Evolutionary conservation across 2,888 invertebrate species (phyloP).

Genomic region (Eustalomyia histrio): DNA sequence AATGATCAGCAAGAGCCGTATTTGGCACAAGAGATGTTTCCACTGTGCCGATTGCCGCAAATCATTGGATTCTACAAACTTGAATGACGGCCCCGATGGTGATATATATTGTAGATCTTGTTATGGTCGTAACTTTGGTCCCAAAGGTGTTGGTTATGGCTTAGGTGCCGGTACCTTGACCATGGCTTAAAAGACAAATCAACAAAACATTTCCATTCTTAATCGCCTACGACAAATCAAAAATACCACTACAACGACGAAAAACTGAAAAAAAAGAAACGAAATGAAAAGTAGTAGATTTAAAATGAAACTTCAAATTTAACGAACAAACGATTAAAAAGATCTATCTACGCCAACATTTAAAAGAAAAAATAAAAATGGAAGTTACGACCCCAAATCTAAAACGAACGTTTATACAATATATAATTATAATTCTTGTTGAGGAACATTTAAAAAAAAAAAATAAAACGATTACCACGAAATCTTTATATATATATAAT

Average conservation of each 20-base stretch:
- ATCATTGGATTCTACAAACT: conserved; percentile 93
- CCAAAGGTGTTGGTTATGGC: conserved; percentile 94
- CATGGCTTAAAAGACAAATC: conserved; percentile 84
- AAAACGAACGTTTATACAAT: conserved; percentile 58
- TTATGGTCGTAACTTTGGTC: conserved; percentile 92
- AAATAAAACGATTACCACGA: conserved; percentile 54
- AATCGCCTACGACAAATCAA: conserved; percentile 51
- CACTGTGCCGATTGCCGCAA: conserved; percentile 92
- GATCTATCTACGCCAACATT: conserved; percentile 56
- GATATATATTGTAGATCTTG: conserved; percentile 96
- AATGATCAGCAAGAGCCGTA: conserved; percentile 95
- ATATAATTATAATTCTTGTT: conserved; percentile 52
- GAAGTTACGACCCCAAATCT: conserved; percentile 61
- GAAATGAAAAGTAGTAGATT: conserved; percentile 59
- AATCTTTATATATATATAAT: conserved; percentile 45
- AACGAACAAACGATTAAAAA: conserved; percentile 54
- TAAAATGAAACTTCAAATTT: conserved; percentile 46
- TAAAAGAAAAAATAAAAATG: conserved; percentile 57
- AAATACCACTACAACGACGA: conserved; percentile 65
- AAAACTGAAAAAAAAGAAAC: conserved; percentile 54
- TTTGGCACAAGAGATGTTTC: conserved; percentile 97
- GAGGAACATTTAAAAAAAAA: conserved; percentile 50
- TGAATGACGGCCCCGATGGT: conserved; percentile 94
- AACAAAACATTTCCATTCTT: conserved; percentile 57
- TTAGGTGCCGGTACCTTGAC: conserved; percentile 94